Percentiles rank a stretch among this genome's conserved stretches.
Evolutionary conservation across 2,797 vertebrate genomes (phyloP).

Genomic region (Pygocentrus nattereri): DNA sequence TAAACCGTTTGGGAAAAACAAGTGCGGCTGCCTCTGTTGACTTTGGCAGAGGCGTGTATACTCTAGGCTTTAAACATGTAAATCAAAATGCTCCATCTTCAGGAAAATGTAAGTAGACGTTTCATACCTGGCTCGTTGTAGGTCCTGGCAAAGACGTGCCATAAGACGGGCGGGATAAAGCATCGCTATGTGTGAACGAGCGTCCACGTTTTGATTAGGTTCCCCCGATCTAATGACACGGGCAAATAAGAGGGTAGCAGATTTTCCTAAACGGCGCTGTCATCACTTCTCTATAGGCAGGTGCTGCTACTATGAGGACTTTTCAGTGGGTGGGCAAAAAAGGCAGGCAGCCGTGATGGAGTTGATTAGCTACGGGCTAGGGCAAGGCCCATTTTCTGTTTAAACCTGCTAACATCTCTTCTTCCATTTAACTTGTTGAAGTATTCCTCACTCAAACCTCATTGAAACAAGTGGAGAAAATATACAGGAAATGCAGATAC

Average conservation of each 20-base stretch:
- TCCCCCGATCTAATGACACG: constrained; percentile 76
- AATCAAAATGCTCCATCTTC: constrained; percentile 83
- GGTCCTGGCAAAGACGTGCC: constrained; percentile 69
- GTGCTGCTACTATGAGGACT: constrained; percentile 10
- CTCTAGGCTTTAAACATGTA: constrained; percentile 82
- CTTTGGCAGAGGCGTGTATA: constrained; percentile 87
- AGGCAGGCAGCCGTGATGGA: constrained; percentile 38
- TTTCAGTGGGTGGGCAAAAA: constrained; percentile 34
- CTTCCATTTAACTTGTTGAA: neutral
- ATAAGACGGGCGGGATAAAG: constrained; percentile 73
- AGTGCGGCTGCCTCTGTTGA: constrained; percentile 88
- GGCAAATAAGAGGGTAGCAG: constrained; percentile 66
- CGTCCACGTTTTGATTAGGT: constrained; percentile 54
- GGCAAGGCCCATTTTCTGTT: neutral
- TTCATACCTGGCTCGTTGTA: constrained; percentile 77
- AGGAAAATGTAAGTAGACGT: constrained; percentile 82
- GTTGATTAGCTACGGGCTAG: constrained; percentile 9
- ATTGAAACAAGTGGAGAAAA: no score
- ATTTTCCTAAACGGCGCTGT: constrained; percentile 68
- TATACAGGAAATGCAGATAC: neutral
- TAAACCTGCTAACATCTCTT: neutral
- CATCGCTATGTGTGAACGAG: constrained; percentile 57
- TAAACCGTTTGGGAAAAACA: constrained; percentile 90
- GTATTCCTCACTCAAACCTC: neutral
- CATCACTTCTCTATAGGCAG: constrained; percentile 60